Base-by-base conservation (phyloP, 2,888 invertebrate genomes). In the Ecliptopera silaceata region DNA sequence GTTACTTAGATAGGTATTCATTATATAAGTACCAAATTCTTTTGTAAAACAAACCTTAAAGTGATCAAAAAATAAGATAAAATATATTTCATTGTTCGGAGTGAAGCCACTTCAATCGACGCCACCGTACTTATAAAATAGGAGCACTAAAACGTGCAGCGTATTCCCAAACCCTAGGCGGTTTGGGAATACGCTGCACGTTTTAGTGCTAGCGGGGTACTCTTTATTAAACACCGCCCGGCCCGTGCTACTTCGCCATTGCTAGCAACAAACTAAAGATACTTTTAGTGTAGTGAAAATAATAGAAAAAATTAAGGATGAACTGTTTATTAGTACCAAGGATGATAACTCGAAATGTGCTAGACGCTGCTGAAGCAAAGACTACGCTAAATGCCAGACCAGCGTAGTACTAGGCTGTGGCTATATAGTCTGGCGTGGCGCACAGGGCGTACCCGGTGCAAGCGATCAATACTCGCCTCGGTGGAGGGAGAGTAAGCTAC, bases 381-480 rank as follows among this genome's bases (percentile, higher is more conserved):
- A 41, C 4, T 8, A 32, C 5, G 20, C 1, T 20, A 36, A 38
- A 32, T 18, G 18, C 10, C 26, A 17, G 38, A 38, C 38, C 38
- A 39, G 17, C n/a, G 20, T 34, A 50, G 20, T 13, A 15, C 38
- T 45, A 29, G 43, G 42, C 26, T 20, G 22, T 17, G n/a, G 32
- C 38, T 39, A 48, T 17, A 15, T 38, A 47, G 47, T 8, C 12
- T 26, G 51, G 45, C 49, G 42, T 53, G 60, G 62, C 61, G 65
- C 61, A 38, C 32, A 54, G 56, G 53, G 65, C 59, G 54, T 55
- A 42, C 45, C 55, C 53, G 51, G 50, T 68, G 67, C 67, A 68
- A 47, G 58, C 59, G 67, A 68, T 68, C 67, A 63, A 68, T 68
- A 68, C 55, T 41, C 38, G 48, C 49, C 22, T 45, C 38, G 53